These are phyloP conservation scores for Trichopoda pennipes DNA, from an alignment of 2,888 invertebrate genomes.

Conservation along the genomic window DNA sequence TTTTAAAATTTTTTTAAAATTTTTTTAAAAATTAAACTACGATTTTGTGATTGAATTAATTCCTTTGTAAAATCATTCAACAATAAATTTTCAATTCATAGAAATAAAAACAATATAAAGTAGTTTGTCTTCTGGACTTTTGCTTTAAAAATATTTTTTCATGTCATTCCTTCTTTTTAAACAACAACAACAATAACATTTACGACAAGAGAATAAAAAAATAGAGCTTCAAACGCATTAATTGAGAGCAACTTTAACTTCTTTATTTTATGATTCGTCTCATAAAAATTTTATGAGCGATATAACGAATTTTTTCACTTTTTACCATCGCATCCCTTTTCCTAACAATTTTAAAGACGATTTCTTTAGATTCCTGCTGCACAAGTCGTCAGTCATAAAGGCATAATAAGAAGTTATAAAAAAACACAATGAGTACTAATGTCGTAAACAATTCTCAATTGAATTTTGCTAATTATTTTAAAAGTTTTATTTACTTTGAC, in stretches of 20 bases:
- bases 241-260: conserved; percentile 18
- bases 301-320: conserved; percentile 18
- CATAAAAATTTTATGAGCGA: conserved; percentile 30
- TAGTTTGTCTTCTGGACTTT: not conserved
- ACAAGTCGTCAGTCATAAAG: too few species aligned
- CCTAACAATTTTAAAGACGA: too few species aligned
- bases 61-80: not conserved
- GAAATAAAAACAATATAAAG: not conserved
- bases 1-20: too few species aligned
- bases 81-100: not conserved
- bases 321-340: not conserved
- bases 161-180: not conserved
- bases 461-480: conserved; percentile 36
- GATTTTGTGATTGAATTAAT: not conserved
- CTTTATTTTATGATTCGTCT: conserved; percentile 23
- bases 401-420: not conserved
- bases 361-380: too few species aligned
- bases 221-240: not conserved
- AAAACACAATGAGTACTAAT: conserved; percentile 11
- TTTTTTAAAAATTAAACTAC: too few species aligned
- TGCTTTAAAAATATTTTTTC: not conserved
- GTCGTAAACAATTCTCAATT: conserved; percentile 29
- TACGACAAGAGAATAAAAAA: not conserved
- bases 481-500: conserved; percentile 21
- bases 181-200: not conserved